Evolutionary conservation across 2,888 invertebrate genomes (phyloP), one percentile per base, ranked within the genome.

Genomic region (Chrysolina americana): DNA sequence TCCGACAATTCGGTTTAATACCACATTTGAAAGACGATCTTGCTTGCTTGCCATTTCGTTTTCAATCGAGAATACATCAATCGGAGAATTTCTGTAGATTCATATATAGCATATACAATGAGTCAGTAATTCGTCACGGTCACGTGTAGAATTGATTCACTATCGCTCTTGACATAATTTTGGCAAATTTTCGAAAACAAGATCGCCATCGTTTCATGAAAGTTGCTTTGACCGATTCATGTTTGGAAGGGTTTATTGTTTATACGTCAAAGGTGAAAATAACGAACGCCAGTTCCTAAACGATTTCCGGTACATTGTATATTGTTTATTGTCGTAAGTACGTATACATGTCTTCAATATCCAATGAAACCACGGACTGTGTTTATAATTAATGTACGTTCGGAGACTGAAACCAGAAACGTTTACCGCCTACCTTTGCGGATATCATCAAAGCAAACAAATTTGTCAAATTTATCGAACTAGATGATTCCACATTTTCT

Each of bases 1-100:
- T 53, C 53, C 17, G 53, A 53, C 53, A 53, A 53, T 53, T 53
- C 53, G 53, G 21, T 53, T 53, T 53, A 53, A 53, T 53, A 53
- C 53, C 53, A 21, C 53, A 53, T 53, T 53, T 17, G 53, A 53
- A 53, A 53, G 19, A 53, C 21, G 50, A 50, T 53, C 50, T 53
- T n/a, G n/a, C n/a, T n/a, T n/a, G n/a, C 19, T 36, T 3, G 11
- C 19, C 53, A 13, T 11, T 11, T 21, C 17, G 19, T 53, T 13
- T 17, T 53, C 19, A 21, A 53, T 53, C 44, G 15, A 44, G 44
- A 44, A 44, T 44, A 44, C 44, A 44, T 44, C 44, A 15, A 44
- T 13, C 44, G 5, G 15, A 44, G 1, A 36, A 36, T 36, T 4
- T 36, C 36, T 6, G 36, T 36, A 36, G 6, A 36, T 6, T 6